These are phyloP conservation scores for Protomyctophum bolini DNA, from an alignment of 2,113 vertebrate genomes.

Conservation along the genomic window DNA sequence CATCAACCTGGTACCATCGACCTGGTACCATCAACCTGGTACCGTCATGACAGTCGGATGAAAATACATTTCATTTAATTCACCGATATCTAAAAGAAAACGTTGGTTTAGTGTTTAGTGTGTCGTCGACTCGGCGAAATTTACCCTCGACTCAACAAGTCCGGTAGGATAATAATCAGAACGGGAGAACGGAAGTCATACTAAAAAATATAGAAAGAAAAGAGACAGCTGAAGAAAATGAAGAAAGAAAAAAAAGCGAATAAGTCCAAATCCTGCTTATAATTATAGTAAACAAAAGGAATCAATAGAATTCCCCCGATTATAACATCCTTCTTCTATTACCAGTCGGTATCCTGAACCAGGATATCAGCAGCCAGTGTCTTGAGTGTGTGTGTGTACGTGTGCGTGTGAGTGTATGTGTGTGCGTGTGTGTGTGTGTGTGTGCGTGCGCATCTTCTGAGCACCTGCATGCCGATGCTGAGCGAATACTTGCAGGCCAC, in stretches of 20 bases:
- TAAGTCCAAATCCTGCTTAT: conserved; percentile 40
- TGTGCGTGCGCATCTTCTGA: conserved; percentile 13
- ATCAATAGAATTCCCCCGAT: too few species aligned
- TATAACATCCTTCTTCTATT: conserved; percentile 29
- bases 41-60: too few species aligned
- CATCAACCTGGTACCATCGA: too few species aligned
- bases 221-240: conserved; percentile 26
- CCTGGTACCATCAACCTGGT: too few species aligned
- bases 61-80: too few species aligned
- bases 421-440: conserved; percentile 7
- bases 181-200: conserved; percentile 31
- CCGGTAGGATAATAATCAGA: neutral
- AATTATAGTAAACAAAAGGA: conserved; percentile 30
- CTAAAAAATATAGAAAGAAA: conserved; percentile 19
- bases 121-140: too few species aligned
- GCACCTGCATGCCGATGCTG: neutral
- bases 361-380: conserved; percentile 40
- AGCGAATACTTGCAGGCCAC: too few species aligned
- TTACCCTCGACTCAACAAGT: neutral
- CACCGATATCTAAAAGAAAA: too few species aligned
- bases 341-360: conserved; percentile 39
- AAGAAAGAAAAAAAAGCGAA: conserved; percentile 25
- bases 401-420: neutral
- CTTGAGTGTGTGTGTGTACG: conserved; percentile 15
- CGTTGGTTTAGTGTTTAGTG: too few species aligned